These are phyloP conservation scores for Lethocerus indicus DNA, from an alignment of 1,140 invertebrate genomes.

Conservation along the genomic window DNA sequence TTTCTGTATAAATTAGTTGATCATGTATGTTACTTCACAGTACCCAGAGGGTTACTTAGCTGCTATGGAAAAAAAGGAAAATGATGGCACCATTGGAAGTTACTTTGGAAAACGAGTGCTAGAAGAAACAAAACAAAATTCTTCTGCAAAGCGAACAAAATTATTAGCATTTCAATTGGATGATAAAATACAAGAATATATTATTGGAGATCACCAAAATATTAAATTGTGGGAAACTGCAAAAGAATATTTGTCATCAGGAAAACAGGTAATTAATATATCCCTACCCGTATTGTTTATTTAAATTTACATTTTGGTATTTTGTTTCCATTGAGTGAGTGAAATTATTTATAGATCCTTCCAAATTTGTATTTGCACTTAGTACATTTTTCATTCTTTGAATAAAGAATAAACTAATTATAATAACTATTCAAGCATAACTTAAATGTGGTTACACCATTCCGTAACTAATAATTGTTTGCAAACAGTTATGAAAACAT, in stretches of 20 bases:
- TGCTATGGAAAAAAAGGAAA: conserved; percentile 30
- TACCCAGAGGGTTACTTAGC: conserved; percentile 64
- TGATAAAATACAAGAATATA: conserved; percentile 30
- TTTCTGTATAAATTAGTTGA: not conserved
- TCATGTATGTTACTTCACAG: conserved; percentile 23
- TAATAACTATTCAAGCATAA: too few relatives aligned
- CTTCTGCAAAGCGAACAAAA: conserved; percentile 27
- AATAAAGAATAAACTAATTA: too few relatives aligned
- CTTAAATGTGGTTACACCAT: too few relatives aligned
- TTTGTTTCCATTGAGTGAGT: too few relatives aligned
- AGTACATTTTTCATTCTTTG: too few relatives aligned
- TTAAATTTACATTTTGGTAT: too few relatives aligned
- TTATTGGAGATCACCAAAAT: conserved; percentile 40
- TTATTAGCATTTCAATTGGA: conserved; percentile 28
- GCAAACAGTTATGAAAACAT: too few relatives aligned
- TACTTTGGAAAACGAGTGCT: too few relatives aligned
- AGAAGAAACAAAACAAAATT: conserved; percentile 11
- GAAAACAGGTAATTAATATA: conserved; percentile 38
- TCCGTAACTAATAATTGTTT: too few relatives aligned
- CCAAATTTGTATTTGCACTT: too few relatives aligned
- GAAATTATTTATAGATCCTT: too few relatives aligned
- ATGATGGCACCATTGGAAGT: conserved; percentile 18
- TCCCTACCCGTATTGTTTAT: too few relatives aligned
- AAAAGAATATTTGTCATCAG: conserved; percentile 23
- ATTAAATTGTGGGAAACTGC: conserved; percentile 51